phyloP scores from a whole-genome alignment of 2,113 vertebrate species.

The Sinocyclocheilus rhinocerous region DNA sequence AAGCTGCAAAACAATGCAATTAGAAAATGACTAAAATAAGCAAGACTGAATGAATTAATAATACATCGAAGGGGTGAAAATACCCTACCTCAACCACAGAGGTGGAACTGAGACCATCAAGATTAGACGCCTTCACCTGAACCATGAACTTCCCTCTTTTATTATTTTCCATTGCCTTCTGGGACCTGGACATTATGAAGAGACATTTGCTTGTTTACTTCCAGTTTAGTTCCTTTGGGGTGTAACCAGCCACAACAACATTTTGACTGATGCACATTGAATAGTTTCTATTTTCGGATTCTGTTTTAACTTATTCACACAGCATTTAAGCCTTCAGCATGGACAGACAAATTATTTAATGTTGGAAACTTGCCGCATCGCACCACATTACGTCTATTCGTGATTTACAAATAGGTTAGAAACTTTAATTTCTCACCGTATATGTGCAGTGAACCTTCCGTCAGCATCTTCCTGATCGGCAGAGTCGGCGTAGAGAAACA shows the following conservation, averaged over 20 bases:
- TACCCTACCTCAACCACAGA: slow-evolving; percentile 77
- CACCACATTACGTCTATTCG: background rate
- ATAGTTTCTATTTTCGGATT: background rate
- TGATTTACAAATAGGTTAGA: background rate
- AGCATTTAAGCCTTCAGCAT: slow-evolving; percentile 64
- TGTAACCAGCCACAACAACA: background rate
- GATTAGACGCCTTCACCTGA: slow-evolving; percentile 77
- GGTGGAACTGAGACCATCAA: slow-evolving; percentile 49
- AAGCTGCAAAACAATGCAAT: slow-evolving; percentile 72
- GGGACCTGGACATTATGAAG: slow-evolving; percentile 72
- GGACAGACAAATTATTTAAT: background rate
- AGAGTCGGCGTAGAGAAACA: slow-evolving; percentile 71
- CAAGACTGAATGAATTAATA: background rate
- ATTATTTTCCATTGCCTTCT: slow-evolving; percentile 71
- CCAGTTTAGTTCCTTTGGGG: background rate
- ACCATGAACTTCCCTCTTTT: slow-evolving; percentile 86
- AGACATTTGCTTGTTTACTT: background rate
- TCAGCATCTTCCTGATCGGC: background rate
- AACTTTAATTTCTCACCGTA: slow-evolving; percentile 68
- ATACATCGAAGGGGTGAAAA: background rate
- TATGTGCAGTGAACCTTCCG: slow-evolving; percentile 65
- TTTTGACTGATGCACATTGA: background rate
- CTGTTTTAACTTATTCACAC: background rate
- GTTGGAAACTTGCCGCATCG: background rate
- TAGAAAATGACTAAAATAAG: background rate